Evolutionary conservation across 2,797 vertebrate genomes (phyloP), one percentile per base, ranked within the genome.

Genomic region (Pangasius macronema): DNA sequence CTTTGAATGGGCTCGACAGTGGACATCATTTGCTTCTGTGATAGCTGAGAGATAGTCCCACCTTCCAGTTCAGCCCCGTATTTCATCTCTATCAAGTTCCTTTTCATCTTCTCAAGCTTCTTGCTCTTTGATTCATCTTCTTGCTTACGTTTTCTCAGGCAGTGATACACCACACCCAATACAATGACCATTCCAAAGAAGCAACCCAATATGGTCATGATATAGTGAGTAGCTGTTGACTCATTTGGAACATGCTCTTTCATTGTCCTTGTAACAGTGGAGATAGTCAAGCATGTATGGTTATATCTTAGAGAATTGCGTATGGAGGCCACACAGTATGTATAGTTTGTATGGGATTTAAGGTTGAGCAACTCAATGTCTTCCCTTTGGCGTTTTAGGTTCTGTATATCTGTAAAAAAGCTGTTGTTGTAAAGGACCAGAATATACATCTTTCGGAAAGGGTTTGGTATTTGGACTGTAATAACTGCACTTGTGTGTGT

Each of bases 131-230:
- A 70, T 80, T 90, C 90, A 1, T 90, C 88, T 72, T 88, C 82
- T 18, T 90, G 68, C 75, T 90, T 92, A 53, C 88, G 89, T 90
- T 97, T 96, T 82, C 99, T 96, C 86, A 99, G 95, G 91, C 98
- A 97, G 92, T 98, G 97, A 87, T 98, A 97, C 10, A 98, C 96
- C 3, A 98, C 91, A 0, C 98, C 97, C 2, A 99, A 93, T 63
- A 97, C 96, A n/a, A 99, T 95, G 83, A 99, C 94, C 98, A 99
- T 98, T 86, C 98, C 97, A 1, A 99, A 98, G 84, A 99, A 96
- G 90, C 97, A 98, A 88, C 99, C 99, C 89, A 99, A 87, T 88
- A 98, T 96, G 87, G 98, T 97, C 98, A 99, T 97, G 87, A 99
- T 99, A 77, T 99, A 98, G 93, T 98, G 98, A 24, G 99, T 99